Percentiles rank a stretch among this genome's conserved stretches.
Evolutionary conservation across 1,140 invertebrate genomes (phyloP).

Genomic region (Pseudoatta argentina): DNA sequence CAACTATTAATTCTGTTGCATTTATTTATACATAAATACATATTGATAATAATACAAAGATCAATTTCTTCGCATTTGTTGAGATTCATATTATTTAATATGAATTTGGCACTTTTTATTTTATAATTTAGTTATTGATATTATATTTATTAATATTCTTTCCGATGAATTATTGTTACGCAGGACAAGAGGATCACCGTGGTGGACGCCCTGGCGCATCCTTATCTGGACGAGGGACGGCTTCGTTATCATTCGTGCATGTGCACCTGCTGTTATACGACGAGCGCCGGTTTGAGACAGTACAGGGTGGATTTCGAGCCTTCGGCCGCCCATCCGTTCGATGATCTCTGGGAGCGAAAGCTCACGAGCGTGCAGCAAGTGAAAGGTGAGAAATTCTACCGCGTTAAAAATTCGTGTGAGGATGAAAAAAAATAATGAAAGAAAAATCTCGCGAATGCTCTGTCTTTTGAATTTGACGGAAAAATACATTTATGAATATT

Average conservation of each 20-base stretch:
- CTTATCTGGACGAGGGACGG: conserved; percentile 98
- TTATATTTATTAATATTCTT: not conserved
- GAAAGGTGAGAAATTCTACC: conserved; percentile 91
- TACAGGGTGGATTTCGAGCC: conserved; percentile 98
- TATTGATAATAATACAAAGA: not conserved
- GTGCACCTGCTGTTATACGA: conserved; percentile 98
- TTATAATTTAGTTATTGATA: not conserved
- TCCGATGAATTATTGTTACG: not conserved
- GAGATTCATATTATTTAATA: not conserved
- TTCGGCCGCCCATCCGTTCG: conserved; percentile 94
- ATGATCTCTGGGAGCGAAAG: conserved; percentile 98
- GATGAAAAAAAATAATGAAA: not conserved
- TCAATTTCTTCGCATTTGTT: not conserved
- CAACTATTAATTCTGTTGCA: not conserved
- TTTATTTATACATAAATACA: not conserved
- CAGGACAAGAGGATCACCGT: conserved; percentile 98
- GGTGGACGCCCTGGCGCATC: conserved; percentile 97
- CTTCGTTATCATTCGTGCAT: conserved; percentile 99
- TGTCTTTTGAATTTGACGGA: not conserved
- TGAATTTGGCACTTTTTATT: not conserved
- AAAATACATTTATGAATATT: not conserved
- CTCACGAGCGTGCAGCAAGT: conserved; percentile 96
- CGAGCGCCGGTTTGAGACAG: conserved; percentile 91
- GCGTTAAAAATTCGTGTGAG: no score
- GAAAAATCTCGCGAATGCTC: not conserved